Base-by-base conservation (phyloP, 2,797 vertebrate genomes). In the Monodelphis domestica region DNA sequence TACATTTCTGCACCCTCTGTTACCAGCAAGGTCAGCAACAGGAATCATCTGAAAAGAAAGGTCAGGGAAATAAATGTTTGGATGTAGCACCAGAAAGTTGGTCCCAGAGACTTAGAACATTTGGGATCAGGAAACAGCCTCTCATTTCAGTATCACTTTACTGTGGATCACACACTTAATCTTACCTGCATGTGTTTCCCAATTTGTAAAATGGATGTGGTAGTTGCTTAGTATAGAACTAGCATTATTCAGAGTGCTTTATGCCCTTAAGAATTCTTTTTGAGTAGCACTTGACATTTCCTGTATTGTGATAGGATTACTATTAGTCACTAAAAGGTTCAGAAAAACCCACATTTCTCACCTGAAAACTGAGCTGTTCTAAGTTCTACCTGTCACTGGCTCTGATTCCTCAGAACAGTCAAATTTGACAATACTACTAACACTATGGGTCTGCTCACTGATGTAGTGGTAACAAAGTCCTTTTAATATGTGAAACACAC, bases 1-100 rank as follows among this genome's bases (percentile, higher is more conserved):
- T 57, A 57, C 89, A 94, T 51, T 88, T 95, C 88, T 95, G 94
- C 94, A 92, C 53, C 91, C 92, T 57, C 54, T 92, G 63, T 53
- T 92, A 50, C 91, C 24, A 28, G 57, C 50, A 88, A 17, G 21
- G 38, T 56, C 14, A 30, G 50, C 33, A 78, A 2, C 93, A 55
- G n/a, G 17, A 56, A 56, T 56, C 26, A 29, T 28, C 28, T 45
- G n/a, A 78, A 70, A 78, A 78, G 63, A 78, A 78, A 45, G 78
- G n/a, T 11, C 63, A 78, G n/a, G 63, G 63, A 78, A 78, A 78
- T 45, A n/a, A 78, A 51, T 38, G 28, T 50, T 63, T 95, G 89
- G 88, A 92, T 11, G 33, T 29, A 56, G 52, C 70, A 54, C 57
- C 91, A 88, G 57, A 92, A 87, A 88, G 54, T 24, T 91, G 91